These are phyloP conservation scores for Periphyllus acericola DNA, from an alignment of 2,888 invertebrate species.

Conservation along the genomic window DNA sequence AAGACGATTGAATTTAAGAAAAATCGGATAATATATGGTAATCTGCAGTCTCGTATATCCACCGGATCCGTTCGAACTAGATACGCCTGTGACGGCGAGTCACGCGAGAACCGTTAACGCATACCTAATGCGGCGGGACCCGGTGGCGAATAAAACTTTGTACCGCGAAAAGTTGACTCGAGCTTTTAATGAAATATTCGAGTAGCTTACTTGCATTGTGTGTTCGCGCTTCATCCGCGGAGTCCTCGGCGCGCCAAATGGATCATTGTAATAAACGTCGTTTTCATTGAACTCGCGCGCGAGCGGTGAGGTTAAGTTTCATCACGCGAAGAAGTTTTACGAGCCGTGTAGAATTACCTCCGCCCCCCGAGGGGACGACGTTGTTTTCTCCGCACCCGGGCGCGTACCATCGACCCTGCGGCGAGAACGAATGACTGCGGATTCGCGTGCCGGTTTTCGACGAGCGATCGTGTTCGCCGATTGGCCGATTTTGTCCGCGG, in stretches of 20 bases:
- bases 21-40: too few species aligned
- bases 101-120: not conserved
- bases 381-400: too few species aligned
- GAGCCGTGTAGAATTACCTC: not conserved
- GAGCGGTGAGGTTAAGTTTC: constrained; percentile 17
- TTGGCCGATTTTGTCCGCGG: too few species aligned
- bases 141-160: not conserved
- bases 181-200: constrained; percentile 40
- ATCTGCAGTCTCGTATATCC: not conserved
- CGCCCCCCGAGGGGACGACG: not conserved
- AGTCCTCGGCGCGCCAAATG: constrained; percentile 5
- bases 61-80: not conserved
- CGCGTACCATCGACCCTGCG: not conserved
- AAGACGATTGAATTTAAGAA: too few species aligned
- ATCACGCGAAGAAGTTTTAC: constrained; percentile 21
- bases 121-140: too few species aligned
- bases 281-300: not conserved
- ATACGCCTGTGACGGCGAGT: not conserved
- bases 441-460: too few species aligned
- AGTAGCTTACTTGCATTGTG: not conserved
- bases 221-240: not conserved
- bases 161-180: not conserved
- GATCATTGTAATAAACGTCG: constrained; percentile 27
- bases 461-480: too few species aligned
- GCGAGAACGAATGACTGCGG: not conserved